A percentile compares a stretch with the other conserved stretches of the same genome.
phyloP scores from a whole-genome alignment of 2,888 invertebrate genomes.

The Ectemnius lituratus region DNA sequence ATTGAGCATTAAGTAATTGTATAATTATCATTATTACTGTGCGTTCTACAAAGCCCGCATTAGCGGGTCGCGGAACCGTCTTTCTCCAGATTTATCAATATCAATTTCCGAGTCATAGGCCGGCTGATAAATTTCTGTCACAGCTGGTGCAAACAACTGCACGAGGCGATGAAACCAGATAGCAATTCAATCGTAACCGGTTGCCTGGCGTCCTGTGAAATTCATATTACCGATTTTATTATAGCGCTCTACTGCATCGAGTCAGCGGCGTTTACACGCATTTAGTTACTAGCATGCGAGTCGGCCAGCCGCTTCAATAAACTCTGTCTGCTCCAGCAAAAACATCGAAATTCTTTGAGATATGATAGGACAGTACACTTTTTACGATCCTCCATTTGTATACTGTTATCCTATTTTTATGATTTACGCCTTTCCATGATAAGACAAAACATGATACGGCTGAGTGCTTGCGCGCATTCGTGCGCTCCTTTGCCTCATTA shows the following conservation, averaged over 20 bases:
- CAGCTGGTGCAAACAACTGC: too few species aligned
- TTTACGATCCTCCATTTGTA: neutral
- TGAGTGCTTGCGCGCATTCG: neutral
- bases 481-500: slow-evolving; percentile 15
- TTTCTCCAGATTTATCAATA: neutral
- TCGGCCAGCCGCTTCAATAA: neutral
- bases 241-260: neutral
- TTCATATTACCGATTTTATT: too few species aligned
- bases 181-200: too few species aligned
- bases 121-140: too few species aligned
- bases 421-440: neutral
- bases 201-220: too few species aligned
- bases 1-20: too few species aligned
- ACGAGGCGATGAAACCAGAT: too few species aligned
- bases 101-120: too few species aligned
- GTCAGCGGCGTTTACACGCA: neutral
- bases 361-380: slow-evolving; percentile 2
- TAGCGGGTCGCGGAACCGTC: neutral
- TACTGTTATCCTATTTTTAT: neutral
- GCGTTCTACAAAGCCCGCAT: too few species aligned
- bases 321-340: neutral
- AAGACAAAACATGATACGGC: neutral
- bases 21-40: too few species aligned
- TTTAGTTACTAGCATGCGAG: neutral
- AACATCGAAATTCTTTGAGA: neutral